phyloP scores from a whole-genome alignment of 2,888 invertebrate species.

The Erebia epiphron region DNA sequence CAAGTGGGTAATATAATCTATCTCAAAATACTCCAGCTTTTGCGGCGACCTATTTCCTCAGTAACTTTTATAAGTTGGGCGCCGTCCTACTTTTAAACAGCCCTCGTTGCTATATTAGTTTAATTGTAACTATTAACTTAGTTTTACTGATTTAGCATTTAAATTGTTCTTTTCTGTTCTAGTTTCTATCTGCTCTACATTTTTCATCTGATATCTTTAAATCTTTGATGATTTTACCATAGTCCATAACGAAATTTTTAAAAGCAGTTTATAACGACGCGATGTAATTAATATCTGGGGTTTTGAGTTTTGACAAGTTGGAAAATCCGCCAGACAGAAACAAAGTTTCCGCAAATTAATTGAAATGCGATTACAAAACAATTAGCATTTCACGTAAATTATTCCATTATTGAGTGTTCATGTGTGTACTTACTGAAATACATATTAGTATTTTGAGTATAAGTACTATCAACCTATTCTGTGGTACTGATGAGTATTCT shows the following conservation, averaged over 20 bases:
- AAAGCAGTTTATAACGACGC: too few species aligned
- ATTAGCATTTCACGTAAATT: too few species aligned
- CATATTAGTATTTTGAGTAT: too few species aligned
- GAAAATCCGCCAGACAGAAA: neutral
- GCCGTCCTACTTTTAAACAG: constrained; percentile 29
- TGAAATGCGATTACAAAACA: too few species aligned
- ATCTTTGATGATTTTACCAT: neutral
- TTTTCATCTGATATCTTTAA: neutral
- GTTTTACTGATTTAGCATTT: constrained; percentile 17
- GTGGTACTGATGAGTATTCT: too few species aligned
- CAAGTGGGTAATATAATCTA: constrained; percentile 31
- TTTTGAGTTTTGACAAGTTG: too few species aligned
- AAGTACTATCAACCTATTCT: too few species aligned
- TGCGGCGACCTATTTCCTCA: constrained; percentile 35
- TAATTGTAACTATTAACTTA: constrained; percentile 18
- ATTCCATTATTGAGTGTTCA: too few species aligned
- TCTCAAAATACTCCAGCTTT: constrained; percentile 33
- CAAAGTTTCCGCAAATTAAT: too few species aligned
- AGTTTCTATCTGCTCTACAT: neutral
- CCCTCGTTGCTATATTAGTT: constrained; percentile 16
- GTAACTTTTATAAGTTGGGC: constrained; percentile 36
- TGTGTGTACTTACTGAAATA: too few species aligned
- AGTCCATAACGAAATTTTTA: neutral
- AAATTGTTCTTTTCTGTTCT: neutral
- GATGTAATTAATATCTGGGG: too few species aligned